Evolutionary conservation across 2,113 vertebrate species (phyloP), one percentile per base, ranked within the genome.

Genomic region (Xenotilapia caudafasciata): DNA sequence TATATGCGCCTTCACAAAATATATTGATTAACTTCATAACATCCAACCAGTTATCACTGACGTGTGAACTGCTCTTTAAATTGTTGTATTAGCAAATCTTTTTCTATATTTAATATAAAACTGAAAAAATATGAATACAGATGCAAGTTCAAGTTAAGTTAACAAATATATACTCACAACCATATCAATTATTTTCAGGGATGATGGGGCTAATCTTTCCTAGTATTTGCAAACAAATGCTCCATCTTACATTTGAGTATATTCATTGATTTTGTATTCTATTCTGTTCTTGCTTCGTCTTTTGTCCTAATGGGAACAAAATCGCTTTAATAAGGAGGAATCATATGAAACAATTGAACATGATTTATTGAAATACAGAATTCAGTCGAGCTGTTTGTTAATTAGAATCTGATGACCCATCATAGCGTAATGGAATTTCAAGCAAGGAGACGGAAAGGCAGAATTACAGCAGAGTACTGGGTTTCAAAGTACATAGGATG

Each of bases 231-330:
- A 65, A 65, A 65, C 31, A 65, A 35, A 35, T 65, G 0, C 60
- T 35, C 3, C 26, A 1, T 17, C 31, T 3, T 35, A 35, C 2
- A 65, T 35, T n/a, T 35, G 31, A 62, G 58, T 62, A 35, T 35
- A 35, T 3, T 35, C 9, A 3, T 35, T 3, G 58, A 62, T n/a
- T 62, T 62, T n/a, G 17, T 35, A 62, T 62, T 35, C 31, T 2
- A 12, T 2, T 35, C 0, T 62, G 2, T 35, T 62, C 31, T 62
- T 62, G 17, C 17, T 19, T 35, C 0, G 6, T 5, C 58, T 62
- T 35, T 62, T 35, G 15, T 62, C 6, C 31, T 0, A 2, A 7
- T 62, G 31, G 31, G 60, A 35, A 0, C 31, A 65, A 65, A 38
- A 13, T 65, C 17, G 5, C 15, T 65, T 35, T 65, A 35, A 62